Evolutionary conservation across 1,140 invertebrate genomes (phyloP).

Genomic region (Brachionus calyciflorus): DNA sequence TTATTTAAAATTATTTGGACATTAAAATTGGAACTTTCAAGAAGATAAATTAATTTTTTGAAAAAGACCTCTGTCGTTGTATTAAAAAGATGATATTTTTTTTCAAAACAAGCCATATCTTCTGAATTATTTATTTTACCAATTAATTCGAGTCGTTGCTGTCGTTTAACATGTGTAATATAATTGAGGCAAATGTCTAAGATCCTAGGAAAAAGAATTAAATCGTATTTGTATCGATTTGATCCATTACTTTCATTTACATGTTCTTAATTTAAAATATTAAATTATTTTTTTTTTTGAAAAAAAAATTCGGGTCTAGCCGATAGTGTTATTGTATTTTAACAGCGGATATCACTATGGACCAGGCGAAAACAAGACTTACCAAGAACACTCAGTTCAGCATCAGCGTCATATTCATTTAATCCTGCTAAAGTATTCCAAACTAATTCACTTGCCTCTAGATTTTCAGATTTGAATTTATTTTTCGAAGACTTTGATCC

Average conservation of each 20-base stretch:
- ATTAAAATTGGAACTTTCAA: constrained; percentile 20
- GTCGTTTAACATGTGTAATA: neutral
- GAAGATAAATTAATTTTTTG: constrained; percentile 8
- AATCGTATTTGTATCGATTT: neutral
- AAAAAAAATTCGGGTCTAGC: no score
- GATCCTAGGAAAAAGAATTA: neutral
- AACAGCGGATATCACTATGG: no score
- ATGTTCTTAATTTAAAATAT: neutral
- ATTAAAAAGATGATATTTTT: neutral
- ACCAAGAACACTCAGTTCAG: neutral
- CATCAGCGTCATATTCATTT: neutral
- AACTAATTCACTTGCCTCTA: no score
- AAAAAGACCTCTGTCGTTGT: neutral
- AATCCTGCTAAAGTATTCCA: neutral
- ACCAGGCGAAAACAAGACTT: no score
- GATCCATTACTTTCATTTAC: neutral
- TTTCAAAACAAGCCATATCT: neutral
- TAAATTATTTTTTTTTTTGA: no score
- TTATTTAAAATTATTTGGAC: constrained; percentile 13
- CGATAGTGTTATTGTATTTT: no score
- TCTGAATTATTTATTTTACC: neutral
- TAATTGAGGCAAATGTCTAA: constrained; percentile 23
- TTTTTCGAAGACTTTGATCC: no score
- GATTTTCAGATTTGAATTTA: neutral
- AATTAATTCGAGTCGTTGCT: neutral